A percentile compares a stretch with the other conserved stretches of the same genome.
Conservation (phyloP, 2,888 invertebrate genomes). For the Epinotia brunnichana region DNA sequence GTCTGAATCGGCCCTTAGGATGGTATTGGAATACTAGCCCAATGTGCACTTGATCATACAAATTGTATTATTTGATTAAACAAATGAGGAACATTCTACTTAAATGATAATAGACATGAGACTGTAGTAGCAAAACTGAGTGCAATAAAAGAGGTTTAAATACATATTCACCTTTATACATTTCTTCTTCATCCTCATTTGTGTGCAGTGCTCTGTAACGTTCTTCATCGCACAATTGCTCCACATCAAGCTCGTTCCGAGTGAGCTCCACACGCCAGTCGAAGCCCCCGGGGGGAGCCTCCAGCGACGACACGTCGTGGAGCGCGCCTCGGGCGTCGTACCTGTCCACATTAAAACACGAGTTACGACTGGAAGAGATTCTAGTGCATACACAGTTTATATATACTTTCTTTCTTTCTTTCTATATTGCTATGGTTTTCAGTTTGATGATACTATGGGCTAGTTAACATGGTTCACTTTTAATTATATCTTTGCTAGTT, state of each 20-base stretch:
- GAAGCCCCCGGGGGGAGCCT: slow-evolving; percentile 90
- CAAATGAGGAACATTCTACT: too few species aligned
- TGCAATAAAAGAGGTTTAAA: not conserved
- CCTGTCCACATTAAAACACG: slow-evolving; percentile 80
- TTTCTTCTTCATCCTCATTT: slow-evolving; percentile 93
- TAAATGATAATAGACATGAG: not conserved
- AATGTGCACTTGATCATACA: too few species aligned
- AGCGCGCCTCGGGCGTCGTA: slow-evolving; percentile 97
- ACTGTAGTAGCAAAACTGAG: not conserved
- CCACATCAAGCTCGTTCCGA: slow-evolving; percentile 90
- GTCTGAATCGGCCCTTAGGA: too few species aligned
- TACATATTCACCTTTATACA: slow-evolving; percentile 91
- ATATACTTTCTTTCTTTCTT: too few species aligned
- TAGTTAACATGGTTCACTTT: not conserved
- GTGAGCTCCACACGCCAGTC: slow-evolving; percentile 86
- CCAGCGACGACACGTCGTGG: slow-evolving; percentile 91
- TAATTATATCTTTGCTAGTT: not conserved
- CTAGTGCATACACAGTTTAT: not conserved
- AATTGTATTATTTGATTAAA: too few species aligned
- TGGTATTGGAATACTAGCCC: too few species aligned
- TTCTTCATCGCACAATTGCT: slow-evolving; percentile 97
- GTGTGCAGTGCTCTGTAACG: slow-evolving; percentile 94
- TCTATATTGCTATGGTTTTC: not conserved
- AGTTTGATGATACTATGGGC: not conserved
- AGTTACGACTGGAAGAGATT: slow-evolving; percentile 5